Evolutionary conservation across 1,140 invertebrate genomes (phyloP), one percentile per base, ranked within the genome.

Genomic region (Ostrea denselamellosa): DNA sequence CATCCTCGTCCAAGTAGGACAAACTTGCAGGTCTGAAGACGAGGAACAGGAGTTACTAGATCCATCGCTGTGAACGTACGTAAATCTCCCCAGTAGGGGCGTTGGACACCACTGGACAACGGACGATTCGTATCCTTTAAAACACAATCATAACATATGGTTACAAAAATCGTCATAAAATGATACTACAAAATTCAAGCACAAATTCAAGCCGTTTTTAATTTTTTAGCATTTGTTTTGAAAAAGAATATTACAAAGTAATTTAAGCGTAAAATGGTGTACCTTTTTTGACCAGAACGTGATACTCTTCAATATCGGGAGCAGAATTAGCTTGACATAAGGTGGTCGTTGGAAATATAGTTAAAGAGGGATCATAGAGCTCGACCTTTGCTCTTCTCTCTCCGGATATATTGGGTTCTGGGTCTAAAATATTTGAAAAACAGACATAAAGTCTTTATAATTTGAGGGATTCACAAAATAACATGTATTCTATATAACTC

Each of bases 281-380:
- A 88, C 88, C 88, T 86, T 85, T 68, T 71, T 89, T 89, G 8
- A 89, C 88, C 17, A 89, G n/a, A 9, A 89, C 85, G 19, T 89
- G 85, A 62, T 83, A 89, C 44, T 89, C 88, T 9, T 89, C 88
- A 9, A 81, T 22, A 3, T n/a, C 54, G 3, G 88, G 88, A 58
- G 12, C 71, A 12, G 85, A 71, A 68, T 56, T 62, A 8, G 86
- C 81, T 19, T 17, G 86, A 51, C 88, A 89, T 62, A 86, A 89
- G 10, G 52, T 77, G 7, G 77, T 8, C 28, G 77, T 84, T 7
- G 54, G n/a, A 44, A 44, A 86, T 8, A 62, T 34, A 12, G 85
- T 71, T 0, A 62, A 54, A n/a, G 82, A 22, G 44, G 81, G 44
- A 34, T 86, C 28, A 54, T 89, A 65, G 10, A 87, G 14, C 19